These are phyloP conservation scores for Ophraella communa DNA, from an alignment of 2,888 invertebrate species.

Conservation along the genomic window DNA sequence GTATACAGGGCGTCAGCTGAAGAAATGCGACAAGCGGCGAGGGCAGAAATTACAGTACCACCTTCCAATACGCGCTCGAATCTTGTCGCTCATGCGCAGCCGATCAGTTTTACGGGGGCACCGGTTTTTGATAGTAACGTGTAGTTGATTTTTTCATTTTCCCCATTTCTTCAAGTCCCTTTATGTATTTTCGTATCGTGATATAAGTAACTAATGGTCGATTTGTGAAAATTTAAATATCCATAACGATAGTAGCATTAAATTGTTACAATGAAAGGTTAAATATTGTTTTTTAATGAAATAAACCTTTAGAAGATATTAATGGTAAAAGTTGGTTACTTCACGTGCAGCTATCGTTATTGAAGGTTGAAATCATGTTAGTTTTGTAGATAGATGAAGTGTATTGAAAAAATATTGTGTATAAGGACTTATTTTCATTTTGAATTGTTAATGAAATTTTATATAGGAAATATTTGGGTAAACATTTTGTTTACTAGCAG, in stretches of 20 bases:
- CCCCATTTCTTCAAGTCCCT: slow-evolving; percentile 3
- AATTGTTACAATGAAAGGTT: too few relatives aligned
- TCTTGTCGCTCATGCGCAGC: slow-evolving; percentile 83
- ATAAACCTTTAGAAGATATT: too few relatives aligned
- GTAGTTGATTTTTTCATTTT: slow-evolving; percentile 56
- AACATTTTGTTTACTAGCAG: too few relatives aligned
- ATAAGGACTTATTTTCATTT: neutral
- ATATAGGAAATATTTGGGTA: too few relatives aligned
- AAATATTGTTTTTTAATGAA: neutral
- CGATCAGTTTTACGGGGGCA: slow-evolving; percentile 75
- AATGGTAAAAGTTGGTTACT: too few relatives aligned
- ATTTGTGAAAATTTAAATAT: slow-evolving; percentile 3
- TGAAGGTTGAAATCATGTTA: too few relatives aligned
- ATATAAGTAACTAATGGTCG: neutral
- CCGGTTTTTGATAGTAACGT: slow-evolving; percentile 72
- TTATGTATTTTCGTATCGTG: slow-evolving; percentile 3
- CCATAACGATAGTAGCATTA: neutral
- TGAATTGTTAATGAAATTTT: too few relatives aligned
- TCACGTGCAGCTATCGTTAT: too few relatives aligned
- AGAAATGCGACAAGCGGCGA: slow-evolving; percentile 79
- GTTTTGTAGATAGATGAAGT: neutral
- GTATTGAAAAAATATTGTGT: slow-evolving; percentile 7
- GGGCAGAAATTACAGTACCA: slow-evolving; percentile 54
- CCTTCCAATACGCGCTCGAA: slow-evolving; percentile 73
- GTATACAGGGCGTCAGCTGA: slow-evolving; percentile 74